Evolutionary conservation across 2,888 invertebrate genomes (phyloP).

Genomic region (Drosophila robusta): DNA sequence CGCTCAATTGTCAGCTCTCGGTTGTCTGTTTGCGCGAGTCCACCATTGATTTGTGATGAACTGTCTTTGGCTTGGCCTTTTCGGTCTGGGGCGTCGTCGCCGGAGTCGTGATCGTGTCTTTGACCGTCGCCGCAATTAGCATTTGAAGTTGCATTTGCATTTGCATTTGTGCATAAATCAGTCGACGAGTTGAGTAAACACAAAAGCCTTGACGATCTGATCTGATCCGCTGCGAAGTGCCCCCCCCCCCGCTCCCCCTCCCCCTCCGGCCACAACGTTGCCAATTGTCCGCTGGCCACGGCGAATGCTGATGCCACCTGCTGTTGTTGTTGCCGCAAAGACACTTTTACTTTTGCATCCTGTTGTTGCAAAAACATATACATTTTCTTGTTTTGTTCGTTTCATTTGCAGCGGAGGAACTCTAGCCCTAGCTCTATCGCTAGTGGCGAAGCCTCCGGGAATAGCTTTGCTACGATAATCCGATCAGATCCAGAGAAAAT

Average conservation of each 20-base stretch:
- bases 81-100: constrained; percentile 31
- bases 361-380: constrained; percentile 12
- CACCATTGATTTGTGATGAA: constrained; percentile 71
- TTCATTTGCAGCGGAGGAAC: too few species aligned
- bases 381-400: too few species aligned
- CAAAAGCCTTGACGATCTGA: constrained; percentile 33
- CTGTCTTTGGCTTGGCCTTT: constrained; percentile 53
- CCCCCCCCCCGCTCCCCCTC: background rate
- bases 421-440: too few species aligned
- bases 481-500: too few species aligned
- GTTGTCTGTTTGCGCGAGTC: constrained; percentile 26
- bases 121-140: constrained; percentile 78
- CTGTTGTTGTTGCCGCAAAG: background rate
- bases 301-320: constrained; percentile 39
- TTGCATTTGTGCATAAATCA: constrained; percentile 76
- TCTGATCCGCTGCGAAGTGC: constrained; percentile 3
- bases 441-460: too few species aligned
- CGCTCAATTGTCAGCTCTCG: background rate
- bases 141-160: constrained; percentile 78
- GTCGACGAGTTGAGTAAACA: constrained; percentile 23
- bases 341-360: constrained; percentile 54
- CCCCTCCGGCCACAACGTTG: constrained; percentile 15
- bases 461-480: too few species aligned
- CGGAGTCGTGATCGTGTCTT: constrained; percentile 63
- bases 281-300: constrained; percentile 13